These are phyloP conservation scores for Clamator glandarius DNA, from an alignment of 2,797 vertebrate species.

Conservation along the genomic window DNA sequence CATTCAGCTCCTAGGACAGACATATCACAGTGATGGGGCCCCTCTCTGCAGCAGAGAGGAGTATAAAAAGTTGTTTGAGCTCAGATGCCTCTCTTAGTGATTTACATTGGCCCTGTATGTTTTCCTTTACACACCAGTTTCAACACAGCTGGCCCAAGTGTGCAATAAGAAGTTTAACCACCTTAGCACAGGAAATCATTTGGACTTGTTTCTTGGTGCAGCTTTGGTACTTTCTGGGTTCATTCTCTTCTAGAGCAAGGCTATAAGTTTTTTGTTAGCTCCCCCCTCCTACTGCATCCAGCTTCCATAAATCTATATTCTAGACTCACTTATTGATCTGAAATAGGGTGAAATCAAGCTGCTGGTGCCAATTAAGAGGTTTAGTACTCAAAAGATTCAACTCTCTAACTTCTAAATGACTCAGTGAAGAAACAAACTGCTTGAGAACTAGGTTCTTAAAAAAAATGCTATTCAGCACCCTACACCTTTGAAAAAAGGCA, in stretches of 20 bases:
- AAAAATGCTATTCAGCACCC: not conserved
- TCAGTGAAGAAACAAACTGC: not conserved
- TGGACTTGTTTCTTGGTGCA: not conserved
- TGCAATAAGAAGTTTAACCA: not conserved
- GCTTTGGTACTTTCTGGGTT: not conserved
- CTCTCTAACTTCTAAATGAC: not conserved
- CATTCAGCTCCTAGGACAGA: not conserved
- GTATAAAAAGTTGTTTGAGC: not conserved
- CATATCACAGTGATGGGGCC: not conserved
- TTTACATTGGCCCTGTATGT: not conserved
- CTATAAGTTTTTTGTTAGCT: too few species aligned
- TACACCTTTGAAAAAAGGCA: not conserved
- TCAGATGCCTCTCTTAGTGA: not conserved
- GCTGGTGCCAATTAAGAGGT: not conserved
- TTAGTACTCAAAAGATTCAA: not conserved
- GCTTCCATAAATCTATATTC: not conserved
- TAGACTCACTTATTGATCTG: not conserved
- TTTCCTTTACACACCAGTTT: not conserved
- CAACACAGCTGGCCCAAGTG: not conserved
- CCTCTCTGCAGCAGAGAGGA: not conserved
- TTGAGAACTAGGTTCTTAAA: not conserved
- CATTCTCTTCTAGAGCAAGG: not conserved
- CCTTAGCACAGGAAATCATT: not conserved
- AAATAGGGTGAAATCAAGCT: not conserved
- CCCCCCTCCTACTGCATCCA: accelerated